Evolutionary conservation across 2,888 invertebrate species (phyloP), one percentile per base, ranked within the genome.

Genomic region (Entomobrya multifasciata): DNA sequence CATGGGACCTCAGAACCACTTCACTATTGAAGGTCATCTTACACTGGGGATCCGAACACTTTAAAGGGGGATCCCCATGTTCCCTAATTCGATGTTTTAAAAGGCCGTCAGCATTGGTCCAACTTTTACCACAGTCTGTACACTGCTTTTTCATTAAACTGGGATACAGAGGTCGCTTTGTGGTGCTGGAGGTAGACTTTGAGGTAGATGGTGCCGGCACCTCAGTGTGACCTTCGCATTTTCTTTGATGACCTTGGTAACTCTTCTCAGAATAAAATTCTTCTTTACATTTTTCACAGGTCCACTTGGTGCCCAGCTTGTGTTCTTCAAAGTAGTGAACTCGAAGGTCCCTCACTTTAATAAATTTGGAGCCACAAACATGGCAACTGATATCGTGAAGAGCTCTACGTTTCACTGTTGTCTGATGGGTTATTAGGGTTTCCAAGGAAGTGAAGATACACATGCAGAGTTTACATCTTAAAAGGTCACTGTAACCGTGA

Each of bases 281-380:
- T 10, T 60, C 57, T 11, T 60, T 22, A 13, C 57, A 60, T 22
- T 22, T 60, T 1, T 25, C 22, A 25, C 57, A 60, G 11, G 11
- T 11, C 25, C 13, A 60, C 57, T 60, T 60, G 11, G 6, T 60
- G 11, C 57, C 57, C 8, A 60, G 22, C 13, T 25, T 15, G 25
- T 60, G 57, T 25, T 60, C 25, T 25, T 60, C 57, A 60, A 60
- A 60, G 11, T 60, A 60, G 27, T 60, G 57, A 11, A 60, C 11
- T 1, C 57, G 5, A 3, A 60, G 57, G 20, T 60, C 57, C 15
- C 27, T 22, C 1, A 11, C 25, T 13, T 25, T 22, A 25, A 60
- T 22, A 15, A 60, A 60, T 1, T 22, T 17, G 15, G 57, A 22
- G 10, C 8, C 6, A 15, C 57, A 60, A 1, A 60, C 57, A 11